Percentiles rank a stretch among this genome's conserved stretches.
phyloP scores from a whole-genome alignment of 2,797 vertebrate genomes.

The Myotis vivesi region DNA sequence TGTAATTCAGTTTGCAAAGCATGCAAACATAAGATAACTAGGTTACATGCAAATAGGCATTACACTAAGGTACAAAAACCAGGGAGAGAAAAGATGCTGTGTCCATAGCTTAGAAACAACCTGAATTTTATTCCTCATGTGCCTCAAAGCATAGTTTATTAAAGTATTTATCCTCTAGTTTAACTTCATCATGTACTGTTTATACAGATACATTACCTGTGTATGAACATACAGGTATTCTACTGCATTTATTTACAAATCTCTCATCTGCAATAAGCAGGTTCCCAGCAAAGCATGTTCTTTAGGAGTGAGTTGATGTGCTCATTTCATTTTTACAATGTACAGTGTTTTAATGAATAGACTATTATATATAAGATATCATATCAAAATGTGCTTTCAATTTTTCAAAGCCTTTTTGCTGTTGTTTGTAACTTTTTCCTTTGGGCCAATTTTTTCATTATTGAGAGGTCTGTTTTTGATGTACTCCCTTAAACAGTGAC shows the following conservation, averaged over 20 bases:
- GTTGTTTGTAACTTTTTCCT: slow-evolving; percentile 72
- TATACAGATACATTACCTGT: neutral
- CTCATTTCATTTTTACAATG: slow-evolving; percentile 34
- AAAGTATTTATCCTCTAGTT: slow-evolving; percentile 67
- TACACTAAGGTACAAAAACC: slow-evolving; percentile 55
- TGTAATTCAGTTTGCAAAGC: slow-evolving; percentile 77
- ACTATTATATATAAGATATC: slow-evolving; percentile 52
- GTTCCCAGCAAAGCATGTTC: slow-evolving; percentile 43
- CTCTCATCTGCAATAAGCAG: slow-evolving; percentile 13
- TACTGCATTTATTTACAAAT: neutral
- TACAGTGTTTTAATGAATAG: slow-evolving; percentile 63
- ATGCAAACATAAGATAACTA: slow-evolving; percentile 73
- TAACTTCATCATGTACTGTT: neutral
- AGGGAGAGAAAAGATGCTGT: neutral
- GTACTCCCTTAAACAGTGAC: slow-evolving; percentile 77
- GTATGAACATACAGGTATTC: slow-evolving; percentile 27
- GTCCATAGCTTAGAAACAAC: slow-evolving; percentile 50
- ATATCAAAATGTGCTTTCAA: slow-evolving; percentile 69
- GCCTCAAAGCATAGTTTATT: slow-evolving; percentile 67
- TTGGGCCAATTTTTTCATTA: slow-evolving; percentile 71
- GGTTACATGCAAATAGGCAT: slow-evolving; percentile 73
- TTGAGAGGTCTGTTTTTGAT: slow-evolving; percentile 80
- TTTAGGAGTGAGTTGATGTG: slow-evolving; percentile 49
- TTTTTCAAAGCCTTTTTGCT: slow-evolving; percentile 67
- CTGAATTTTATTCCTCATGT: slow-evolving; percentile 67